Evolutionary conservation across 2,888 invertebrate species (phyloP).

Genomic region (Xanthorhoe spadicearia): DNA sequence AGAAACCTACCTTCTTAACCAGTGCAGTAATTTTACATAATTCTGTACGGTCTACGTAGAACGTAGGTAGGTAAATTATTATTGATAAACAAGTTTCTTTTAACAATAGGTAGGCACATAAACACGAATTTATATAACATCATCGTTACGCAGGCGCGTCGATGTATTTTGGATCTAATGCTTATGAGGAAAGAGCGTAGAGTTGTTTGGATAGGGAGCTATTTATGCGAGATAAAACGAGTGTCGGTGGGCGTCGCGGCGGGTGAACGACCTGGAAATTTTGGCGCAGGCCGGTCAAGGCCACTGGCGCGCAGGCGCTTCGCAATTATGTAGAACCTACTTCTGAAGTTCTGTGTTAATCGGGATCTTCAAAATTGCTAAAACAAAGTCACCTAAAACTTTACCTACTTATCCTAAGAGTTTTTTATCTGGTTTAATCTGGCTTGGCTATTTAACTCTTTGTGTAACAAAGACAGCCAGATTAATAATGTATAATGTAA

Average conservation of each 20-base stretch:
- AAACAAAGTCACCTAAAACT: not conserved
- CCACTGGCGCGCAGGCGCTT: constrained; percentile 71
- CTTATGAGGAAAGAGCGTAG: constrained; percentile 47
- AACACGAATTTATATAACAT: constrained; percentile 77
- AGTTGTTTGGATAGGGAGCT: constrained; percentile 55
- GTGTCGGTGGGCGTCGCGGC: constrained; percentile 77
- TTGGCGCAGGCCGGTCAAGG: constrained; percentile 85
- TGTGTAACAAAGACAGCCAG: no score
- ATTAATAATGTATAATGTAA: no score
- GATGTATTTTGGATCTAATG: constrained; percentile 49
- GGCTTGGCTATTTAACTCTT: no score
- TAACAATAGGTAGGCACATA: constrained; percentile 73
- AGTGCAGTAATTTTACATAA: constrained; percentile 53
- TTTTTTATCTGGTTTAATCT: not conserved
- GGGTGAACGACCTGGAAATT: constrained; percentile 82
- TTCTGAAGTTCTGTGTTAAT: constrained; percentile 28
- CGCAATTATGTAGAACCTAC: constrained; percentile 49
- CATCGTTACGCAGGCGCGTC: constrained; percentile 42
- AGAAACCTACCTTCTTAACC: constrained; percentile 11
- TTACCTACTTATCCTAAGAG: not conserved
- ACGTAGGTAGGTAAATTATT: constrained; percentile 55
- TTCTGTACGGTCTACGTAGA: constrained; percentile 47
- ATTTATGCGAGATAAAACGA: constrained; percentile 79
- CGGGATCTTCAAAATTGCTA: not conserved
- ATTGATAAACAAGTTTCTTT: constrained; percentile 81